These are phyloP conservation scores for Hypanus sabinus DNA, from an alignment of 2,113 vertebrate genomes.

Conservation along the genomic window DNA sequence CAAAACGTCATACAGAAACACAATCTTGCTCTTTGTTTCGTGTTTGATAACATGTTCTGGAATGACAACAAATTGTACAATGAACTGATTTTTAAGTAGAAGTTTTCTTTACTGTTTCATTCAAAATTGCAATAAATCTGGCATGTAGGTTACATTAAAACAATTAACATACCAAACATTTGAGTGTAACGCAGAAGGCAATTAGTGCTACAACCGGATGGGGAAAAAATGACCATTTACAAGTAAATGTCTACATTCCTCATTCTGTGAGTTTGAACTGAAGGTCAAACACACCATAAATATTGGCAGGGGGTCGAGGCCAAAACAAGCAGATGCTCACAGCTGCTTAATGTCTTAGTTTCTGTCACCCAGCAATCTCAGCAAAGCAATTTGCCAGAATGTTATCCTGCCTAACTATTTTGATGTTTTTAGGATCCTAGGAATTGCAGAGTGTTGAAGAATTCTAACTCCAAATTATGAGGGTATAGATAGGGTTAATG, in stretches of 20 bases:
- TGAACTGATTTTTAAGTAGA: neutral
- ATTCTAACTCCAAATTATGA: neutral
- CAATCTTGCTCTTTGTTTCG: neutral
- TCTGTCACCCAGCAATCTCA: neutral
- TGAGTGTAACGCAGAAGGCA: neutral
- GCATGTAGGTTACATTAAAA: neutral
- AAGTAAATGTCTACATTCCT: constrained; percentile 16
- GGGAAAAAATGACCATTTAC: constrained; percentile 19
- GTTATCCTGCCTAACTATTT: neutral
- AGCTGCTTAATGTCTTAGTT: constrained; percentile 40
- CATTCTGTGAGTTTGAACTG: constrained; percentile 45
- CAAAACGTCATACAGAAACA: neutral
- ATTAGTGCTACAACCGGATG: neutral
- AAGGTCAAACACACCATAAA: constrained; percentile 54
- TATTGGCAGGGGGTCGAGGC: constrained; percentile 47
- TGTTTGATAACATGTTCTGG: neutral
- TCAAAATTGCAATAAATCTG: neutral
- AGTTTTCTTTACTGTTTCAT: neutral
- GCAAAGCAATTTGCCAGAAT: neutral
- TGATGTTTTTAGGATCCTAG: neutral
- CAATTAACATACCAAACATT: neutral
- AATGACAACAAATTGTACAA: neutral
- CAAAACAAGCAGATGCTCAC: constrained; percentile 40
- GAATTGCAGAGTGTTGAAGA: constrained; percentile 7
- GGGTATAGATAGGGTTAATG: too few relatives aligned